A percentile compares a stretch with the other conserved stretches of the same genome.
These are phyloP conservation scores for Chrysochloris asiatica DNA, from an alignment of 2,113 vertebrate species.

Conservation along the genomic window DNA sequence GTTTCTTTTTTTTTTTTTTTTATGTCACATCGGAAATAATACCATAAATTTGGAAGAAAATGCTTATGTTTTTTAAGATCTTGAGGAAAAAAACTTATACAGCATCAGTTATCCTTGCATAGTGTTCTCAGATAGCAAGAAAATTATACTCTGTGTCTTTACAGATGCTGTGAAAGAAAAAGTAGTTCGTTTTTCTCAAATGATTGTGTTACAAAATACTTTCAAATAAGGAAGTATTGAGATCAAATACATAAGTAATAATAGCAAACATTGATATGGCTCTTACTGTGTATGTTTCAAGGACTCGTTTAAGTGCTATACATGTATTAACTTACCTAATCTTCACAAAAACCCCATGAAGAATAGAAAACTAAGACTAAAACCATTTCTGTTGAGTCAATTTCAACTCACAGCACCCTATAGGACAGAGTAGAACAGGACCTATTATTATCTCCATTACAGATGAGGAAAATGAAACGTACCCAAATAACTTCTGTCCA, in stretches of 20 bases:
- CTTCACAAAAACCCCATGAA: slow-evolving; percentile 20
- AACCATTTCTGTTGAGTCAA: not conserved
- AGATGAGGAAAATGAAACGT: slow-evolving; percentile 49
- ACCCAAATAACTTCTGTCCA: slow-evolving; percentile 14
- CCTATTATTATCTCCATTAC: slow-evolving; percentile 41
- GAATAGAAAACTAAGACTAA: not conserved
- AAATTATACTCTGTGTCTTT: slow-evolving; percentile 35
- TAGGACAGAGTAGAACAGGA: not conserved
- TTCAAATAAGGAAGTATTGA: slow-evolving; percentile 1
- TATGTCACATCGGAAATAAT: slow-evolving; percentile 35
- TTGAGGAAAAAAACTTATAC: slow-evolving; percentile 36
- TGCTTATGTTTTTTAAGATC: slow-evolving; percentile 33
- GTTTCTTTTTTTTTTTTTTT: slow-evolving; percentile 58
- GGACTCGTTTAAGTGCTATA: not conserved
- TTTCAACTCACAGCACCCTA: not conserved
- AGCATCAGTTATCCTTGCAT: not conserved
- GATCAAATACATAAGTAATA: slow-evolving; percentile 27
- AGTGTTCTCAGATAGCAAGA: not conserved
- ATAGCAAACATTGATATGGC: slow-evolving; percentile 1
- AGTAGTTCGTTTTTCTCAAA: slow-evolving; percentile 24
- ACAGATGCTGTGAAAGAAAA: slow-evolving; percentile 31
- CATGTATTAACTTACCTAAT: slow-evolving; percentile 25
- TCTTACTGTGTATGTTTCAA: slow-evolving; percentile 26
- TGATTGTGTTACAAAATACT: slow-evolving; percentile 9
- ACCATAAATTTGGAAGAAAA: slow-evolving; percentile 15